phyloP scores from a whole-genome alignment of 2,888 invertebrate genomes.

The Molanna angustata region DNA sequence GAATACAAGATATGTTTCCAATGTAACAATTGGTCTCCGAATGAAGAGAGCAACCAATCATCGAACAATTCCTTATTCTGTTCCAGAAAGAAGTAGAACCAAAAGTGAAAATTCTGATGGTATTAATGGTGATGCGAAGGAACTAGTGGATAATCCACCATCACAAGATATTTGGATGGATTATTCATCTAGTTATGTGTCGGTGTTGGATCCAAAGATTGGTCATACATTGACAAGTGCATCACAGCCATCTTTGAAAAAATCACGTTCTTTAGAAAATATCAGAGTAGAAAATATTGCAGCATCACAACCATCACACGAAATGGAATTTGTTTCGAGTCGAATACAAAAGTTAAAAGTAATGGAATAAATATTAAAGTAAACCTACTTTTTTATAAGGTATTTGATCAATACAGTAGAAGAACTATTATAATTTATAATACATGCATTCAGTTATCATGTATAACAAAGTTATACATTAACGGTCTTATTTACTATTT shows the following conservation, averaged over 20 bases:
- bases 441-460: too few relatives aligned
- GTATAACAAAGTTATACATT: too few relatives aligned
- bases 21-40: constrained; percentile 60
- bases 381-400: too few relatives aligned
- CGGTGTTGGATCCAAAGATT: constrained; percentile 36
- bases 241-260: constrained; percentile 45
- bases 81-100: constrained; percentile 58
- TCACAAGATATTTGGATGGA: constrained; percentile 36
- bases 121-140: constrained; percentile 26
- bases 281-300: constrained; percentile 47
- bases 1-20: constrained; percentile 61
- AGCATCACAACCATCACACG: constrained; percentile 46
- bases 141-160: constrained; percentile 35
- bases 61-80: constrained; percentile 58
- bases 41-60: constrained; percentile 54
- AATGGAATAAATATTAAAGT: constrained; percentile 56
- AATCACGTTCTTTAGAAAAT: constrained; percentile 62
- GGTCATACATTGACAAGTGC: constrained; percentile 40
- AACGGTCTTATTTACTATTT: too few relatives aligned
- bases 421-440: too few relatives aligned
- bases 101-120: constrained; percentile 62
- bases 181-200: constrained; percentile 37
- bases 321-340: constrained; percentile 61
- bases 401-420: too few relatives aligned
- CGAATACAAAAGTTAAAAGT: constrained; percentile 62